Evolutionary conservation across 2,888 invertebrate species (phyloP).

Genomic region (Brenthis hecate): DNA sequence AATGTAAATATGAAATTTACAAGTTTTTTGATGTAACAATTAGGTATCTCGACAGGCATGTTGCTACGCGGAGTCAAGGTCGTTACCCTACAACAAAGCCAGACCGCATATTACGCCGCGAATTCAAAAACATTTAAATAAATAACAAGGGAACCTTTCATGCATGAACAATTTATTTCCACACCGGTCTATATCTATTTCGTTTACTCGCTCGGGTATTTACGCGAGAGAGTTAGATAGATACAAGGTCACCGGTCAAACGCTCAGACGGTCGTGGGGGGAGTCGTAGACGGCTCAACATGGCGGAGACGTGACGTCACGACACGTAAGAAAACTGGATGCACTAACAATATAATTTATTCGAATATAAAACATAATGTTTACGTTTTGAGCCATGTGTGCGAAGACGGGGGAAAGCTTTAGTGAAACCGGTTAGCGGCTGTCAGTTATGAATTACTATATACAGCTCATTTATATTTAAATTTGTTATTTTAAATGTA

Average conservation of each 20-base stretch:
- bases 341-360: constrained; percentile 50
- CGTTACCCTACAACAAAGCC: constrained; percentile 66
- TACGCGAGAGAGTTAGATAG: constrained; percentile 52
- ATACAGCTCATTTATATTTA: constrained; percentile 23
- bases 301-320: constrained; percentile 72
- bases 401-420: too few relatives aligned
- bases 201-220: constrained; percentile 49
- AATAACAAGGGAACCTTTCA: constrained; percentile 73
- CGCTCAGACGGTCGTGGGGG: constrained; percentile 68
- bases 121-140: constrained; percentile 76
- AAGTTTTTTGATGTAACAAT: constrained; percentile 46
- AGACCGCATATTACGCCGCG: constrained; percentile 66
- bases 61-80: constrained; percentile 67
- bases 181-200: constrained; percentile 43
- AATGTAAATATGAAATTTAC: constrained; percentile 28
- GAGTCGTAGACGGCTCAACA: constrained; percentile 72
- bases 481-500: constrained; percentile 23
- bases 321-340: constrained; percentile 72
- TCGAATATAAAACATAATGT: constrained; percentile 11
- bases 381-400: neutral
- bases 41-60: constrained; percentile 43
- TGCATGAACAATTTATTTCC: constrained; percentile 57
- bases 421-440: too few relatives aligned
- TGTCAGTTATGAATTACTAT: constrained; percentile 1
- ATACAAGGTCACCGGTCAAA: constrained; percentile 80